Percentiles rank a stretch among this genome's conserved stretches.
These are phyloP conservation scores for Synanceia verrucosa DNA, from an alignment of 2,797 vertebrate genomes.

Conservation along the genomic window DNA sequence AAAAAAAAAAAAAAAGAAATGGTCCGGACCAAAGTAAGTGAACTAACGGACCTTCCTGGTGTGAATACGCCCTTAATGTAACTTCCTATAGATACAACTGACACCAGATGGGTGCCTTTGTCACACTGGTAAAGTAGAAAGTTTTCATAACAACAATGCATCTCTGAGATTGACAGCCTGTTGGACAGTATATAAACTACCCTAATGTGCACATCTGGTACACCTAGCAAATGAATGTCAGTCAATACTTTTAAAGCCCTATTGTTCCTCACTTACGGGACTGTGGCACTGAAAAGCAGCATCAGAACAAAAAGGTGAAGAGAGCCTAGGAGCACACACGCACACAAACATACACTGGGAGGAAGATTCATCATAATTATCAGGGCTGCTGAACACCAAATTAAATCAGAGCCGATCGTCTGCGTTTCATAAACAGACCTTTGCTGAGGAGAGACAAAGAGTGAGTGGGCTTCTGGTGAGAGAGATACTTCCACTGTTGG, in stretches of 20 bases:
- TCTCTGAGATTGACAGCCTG: conserved; percentile 31
- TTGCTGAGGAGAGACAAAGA: conserved; percentile 53
- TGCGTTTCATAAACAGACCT: conserved; percentile 67
- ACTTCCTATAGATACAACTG: neutral
- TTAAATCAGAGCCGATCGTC: conserved; percentile 63
- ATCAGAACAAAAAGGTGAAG: neutral
- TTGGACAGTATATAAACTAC: conserved; percentile 40
- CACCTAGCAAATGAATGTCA: conserved; percentile 58
- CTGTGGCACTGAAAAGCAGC: conserved; percentile 30
- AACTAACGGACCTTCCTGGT: too few species aligned
- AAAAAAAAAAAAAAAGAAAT: too few species aligned
- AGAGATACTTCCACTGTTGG: conserved; percentile 30
- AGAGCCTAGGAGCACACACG: conserved; percentile 3
- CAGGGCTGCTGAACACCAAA: conserved; percentile 70
- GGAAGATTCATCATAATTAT: conserved; percentile 78
- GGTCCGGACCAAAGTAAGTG: too few species aligned
- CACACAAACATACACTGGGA: conserved; percentile 6
- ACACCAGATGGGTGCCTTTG: conserved; percentile 29
- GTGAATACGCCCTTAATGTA: too few species aligned
- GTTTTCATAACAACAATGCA: conserved; percentile 23
- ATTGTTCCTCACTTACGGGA: conserved; percentile 21
- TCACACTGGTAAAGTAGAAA: conserved; percentile 25
- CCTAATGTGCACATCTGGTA: conserved; percentile 50
- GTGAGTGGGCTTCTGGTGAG: conserved; percentile 33
- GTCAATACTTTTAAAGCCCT: conserved; percentile 44